Evolutionary conservation across 2,888 invertebrate genomes (phyloP).

Genomic region (Xestoiulus laeticollis): DNA sequence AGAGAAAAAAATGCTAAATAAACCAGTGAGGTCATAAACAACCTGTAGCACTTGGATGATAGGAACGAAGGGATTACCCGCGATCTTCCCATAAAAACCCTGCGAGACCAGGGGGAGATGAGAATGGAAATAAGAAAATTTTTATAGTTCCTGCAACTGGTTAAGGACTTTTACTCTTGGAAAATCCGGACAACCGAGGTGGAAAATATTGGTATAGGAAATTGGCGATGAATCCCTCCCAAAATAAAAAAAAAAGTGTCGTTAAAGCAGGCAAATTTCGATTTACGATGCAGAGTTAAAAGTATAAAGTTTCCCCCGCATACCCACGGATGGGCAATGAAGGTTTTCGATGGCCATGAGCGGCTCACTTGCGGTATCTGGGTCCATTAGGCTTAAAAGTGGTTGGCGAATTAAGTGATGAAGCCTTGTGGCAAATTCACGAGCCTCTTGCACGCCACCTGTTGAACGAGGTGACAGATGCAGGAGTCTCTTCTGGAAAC

Average conservation of each 20-base stretch:
- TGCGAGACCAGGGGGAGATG: not conserved
- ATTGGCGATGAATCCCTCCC: not conserved
- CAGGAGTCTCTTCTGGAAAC: not conserved
- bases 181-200: not conserved
- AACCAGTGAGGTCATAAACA: not conserved
- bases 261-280: constrained; percentile 34
- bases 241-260: not conserved
- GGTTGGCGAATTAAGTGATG: not conserved
- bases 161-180: not conserved
- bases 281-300: not conserved
- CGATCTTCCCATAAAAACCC: not conserved
- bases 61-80: not conserved
- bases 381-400: constrained; percentile 17
- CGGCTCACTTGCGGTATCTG: not conserved
- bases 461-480: constrained; percentile 34
- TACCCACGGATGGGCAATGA: not conserved
- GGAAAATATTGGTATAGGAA: constrained; percentile 16
- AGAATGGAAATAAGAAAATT: not conserved
- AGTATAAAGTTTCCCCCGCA: not conserved
- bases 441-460: not conserved
- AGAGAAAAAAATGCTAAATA: not conserved
- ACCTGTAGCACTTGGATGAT: not conserved
- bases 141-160: constrained; percentile 27
- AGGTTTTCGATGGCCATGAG: not conserved
- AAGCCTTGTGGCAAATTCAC: not conserved